A percentile compares a stretch with the other conserved stretches of the same genome.
Conservation (phyloP, 2,797 vertebrate genomes). For the Phylloscopus collybita region DNA sequence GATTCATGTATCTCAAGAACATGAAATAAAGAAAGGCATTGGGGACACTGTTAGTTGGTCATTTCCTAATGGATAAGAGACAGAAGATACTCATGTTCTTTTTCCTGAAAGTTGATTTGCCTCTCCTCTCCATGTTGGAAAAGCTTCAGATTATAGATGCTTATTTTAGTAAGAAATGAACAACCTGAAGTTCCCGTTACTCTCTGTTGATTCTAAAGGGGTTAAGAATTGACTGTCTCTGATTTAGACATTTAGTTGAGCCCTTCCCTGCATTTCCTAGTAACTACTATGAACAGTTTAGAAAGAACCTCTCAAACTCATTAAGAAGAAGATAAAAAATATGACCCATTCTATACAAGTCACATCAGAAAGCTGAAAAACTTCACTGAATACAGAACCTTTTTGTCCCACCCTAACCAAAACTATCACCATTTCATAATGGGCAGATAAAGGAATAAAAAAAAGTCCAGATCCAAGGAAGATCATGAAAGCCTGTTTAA, state of each 20-base stretch:
- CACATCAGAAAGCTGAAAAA: not conserved
- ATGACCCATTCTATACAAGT: not conserved
- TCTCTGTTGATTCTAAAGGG: not conserved
- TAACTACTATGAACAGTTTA: not conserved
- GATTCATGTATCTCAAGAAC: not conserved
- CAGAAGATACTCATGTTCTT: not conserved
- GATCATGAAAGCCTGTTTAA: not conserved
- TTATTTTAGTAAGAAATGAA: not conserved
- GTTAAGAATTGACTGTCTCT: not conserved
- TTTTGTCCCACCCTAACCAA: not conserved
- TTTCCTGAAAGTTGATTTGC: not conserved
- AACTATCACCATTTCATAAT: not conserved
- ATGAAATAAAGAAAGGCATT: not conserved
- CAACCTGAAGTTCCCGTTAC: not conserved
- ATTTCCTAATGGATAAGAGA: not conserved
- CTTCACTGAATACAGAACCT: not conserved
- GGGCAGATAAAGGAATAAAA: not conserved
- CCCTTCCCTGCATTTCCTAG: not conserved
- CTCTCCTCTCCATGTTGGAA: not conserved
- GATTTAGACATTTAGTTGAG: not conserved
- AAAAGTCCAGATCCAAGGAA: not conserved
- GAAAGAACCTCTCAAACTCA: not conserved
- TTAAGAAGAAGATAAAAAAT: not conserved
- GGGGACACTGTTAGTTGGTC: not conserved
- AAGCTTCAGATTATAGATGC: not conserved